Evolutionary conservation across 1,140 invertebrate species (phyloP).

Genomic region (Heliothis subflexa): DNA sequence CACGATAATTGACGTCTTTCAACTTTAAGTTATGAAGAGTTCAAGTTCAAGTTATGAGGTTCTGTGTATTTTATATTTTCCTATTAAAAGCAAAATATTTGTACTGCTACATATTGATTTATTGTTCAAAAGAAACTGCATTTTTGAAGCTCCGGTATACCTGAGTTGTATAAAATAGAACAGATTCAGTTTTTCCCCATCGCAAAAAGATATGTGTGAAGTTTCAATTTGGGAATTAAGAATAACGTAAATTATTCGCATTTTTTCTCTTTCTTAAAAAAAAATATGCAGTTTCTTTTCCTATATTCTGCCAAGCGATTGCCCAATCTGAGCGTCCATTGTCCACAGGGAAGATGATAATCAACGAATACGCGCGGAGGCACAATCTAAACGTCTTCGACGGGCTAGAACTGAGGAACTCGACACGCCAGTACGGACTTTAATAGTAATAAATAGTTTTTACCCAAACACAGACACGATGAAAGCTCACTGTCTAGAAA

Average conservation of each 20-base stretch:
- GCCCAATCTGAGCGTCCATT: constrained; percentile 63
- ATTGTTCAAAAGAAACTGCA: constrained; percentile 19
- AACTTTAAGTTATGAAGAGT: too few species aligned
- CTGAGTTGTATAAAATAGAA: too few species aligned
- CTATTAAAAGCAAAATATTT: background rate
- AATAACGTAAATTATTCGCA: too few species aligned
- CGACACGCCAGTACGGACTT: constrained; percentile 91
- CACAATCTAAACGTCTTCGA: constrained; percentile 91
- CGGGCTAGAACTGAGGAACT: constrained; percentile 89
- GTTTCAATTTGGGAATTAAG: background rate
- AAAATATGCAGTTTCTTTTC: constrained; percentile 51
- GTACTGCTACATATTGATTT: background rate
- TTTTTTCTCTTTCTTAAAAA: too few species aligned
- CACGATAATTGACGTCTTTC: too few species aligned
- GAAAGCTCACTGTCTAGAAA: constrained; percentile 14
- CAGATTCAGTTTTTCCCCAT: too few species aligned
- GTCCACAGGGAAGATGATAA: constrained; percentile 85
- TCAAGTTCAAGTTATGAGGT: too few species aligned
- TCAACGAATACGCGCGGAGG: constrained; percentile 89
- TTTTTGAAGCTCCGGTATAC: background rate
- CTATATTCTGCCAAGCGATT: constrained; percentile 56
- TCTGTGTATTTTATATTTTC: background rate
- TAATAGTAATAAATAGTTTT: constrained; percentile 85
- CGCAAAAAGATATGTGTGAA: too few species aligned
- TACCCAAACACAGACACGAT: constrained; percentile 55